Percentiles rank a stretch among this genome's conserved stretches.
These are phyloP conservation scores for Lycophotia porphyrea DNA, from an alignment of 2,888 invertebrate species.

Conservation along the genomic window DNA sequence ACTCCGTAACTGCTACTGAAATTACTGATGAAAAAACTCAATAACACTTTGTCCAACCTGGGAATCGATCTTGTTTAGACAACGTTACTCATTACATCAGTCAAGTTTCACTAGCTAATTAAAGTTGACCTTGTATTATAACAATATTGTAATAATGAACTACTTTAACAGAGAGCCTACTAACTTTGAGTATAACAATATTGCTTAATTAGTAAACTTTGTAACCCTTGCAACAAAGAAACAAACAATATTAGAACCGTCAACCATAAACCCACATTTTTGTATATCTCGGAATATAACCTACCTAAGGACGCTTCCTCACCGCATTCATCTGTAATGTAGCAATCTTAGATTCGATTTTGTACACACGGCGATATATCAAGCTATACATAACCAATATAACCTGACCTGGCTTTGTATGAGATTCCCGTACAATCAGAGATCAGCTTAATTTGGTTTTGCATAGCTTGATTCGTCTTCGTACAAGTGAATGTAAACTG, in stretches of 20 bases:
- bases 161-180: slow-evolving; percentile 61
- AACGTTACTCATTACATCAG: neutral
- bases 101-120: neutral
- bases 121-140: neutral
- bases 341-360: neutral
- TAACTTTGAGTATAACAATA: slow-evolving; percentile 57
- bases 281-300: neutral
- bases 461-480: neutral
- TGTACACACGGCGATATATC: too few relatives aligned
- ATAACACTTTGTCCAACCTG: neutral
- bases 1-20: neutral
- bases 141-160: slow-evolving; percentile 34
- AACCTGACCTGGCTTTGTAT: too few relatives aligned
- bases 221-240: slow-evolving; percentile 1
- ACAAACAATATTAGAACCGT: neutral
- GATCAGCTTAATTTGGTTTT: too few relatives aligned
- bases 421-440: too few relatives aligned
- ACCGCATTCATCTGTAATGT: neutral
- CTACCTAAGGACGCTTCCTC: neutral
- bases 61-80: neutral
- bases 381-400: too few relatives aligned
- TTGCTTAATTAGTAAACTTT: slow-evolving; percentile 34
- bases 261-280: neutral
- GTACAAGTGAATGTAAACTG: neutral
- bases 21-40: neutral